Evolutionary conservation across 2,888 invertebrate species (phyloP), one percentile per base, ranked within the genome.

Genomic region (Apodemia zela): DNA sequence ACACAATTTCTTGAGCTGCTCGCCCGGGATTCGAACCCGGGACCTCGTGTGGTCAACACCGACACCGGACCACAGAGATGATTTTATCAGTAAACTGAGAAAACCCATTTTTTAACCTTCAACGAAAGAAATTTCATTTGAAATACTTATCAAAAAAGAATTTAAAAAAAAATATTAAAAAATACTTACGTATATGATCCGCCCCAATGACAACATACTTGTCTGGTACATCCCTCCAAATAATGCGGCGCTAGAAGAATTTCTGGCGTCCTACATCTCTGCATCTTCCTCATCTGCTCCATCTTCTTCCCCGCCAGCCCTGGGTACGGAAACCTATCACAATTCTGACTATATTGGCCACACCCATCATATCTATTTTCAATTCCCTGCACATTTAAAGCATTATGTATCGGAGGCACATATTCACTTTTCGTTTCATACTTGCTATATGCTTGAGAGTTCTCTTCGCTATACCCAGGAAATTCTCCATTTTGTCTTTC

Each of bases 201-300:
- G 67, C 90, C 82, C 93, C 93, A 87, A 71, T 93, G 84, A 73
- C 92, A 85, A 82, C 92, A 84, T 49, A 89, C 80, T 69, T 85
- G 91, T 29, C 89, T 71, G 59, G 72, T 82, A 63, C 88, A 87
- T 0, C 84, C 83, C 66, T 94, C 93, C 62, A 95, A 80, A 78
- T 95, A 95, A 70, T 95, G 94, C 17, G 97, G 97, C 0, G 96
- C 95, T 29, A 97, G 83, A 42, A 97, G 84, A 47, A 97, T 94
- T 87, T 97, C 97, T 0, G 96, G 95, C 0, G 96, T 96, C 70
- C 96, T 93, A 61, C 95, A 94, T 60, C 94, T 84, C 73, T 86
- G 87, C 80, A 87, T 75, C 69, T 83, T 85, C 64, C 84, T 72
- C 74, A 81, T 73, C 58, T 81, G 83, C 61, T 85, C 85, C 74